Base-by-base conservation (phyloP, 2,113 vertebrate genomes). In the Phalacrocorax aristotelis region DNA sequence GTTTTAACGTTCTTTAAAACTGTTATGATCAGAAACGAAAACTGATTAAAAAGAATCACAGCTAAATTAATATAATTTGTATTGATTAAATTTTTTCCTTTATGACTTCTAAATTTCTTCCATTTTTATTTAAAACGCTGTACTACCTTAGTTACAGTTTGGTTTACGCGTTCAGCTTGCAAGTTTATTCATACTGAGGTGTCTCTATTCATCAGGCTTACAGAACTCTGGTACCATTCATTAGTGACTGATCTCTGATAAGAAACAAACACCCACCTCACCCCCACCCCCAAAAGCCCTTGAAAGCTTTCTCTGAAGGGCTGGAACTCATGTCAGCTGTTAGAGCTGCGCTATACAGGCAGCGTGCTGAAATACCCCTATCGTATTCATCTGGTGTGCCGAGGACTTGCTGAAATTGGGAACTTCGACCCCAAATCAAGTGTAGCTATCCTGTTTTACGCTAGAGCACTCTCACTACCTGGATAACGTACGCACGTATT, bases 401-500 rank as follows among this genome's bases (percentile, higher is more conserved):
- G 48, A 48, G 57, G 54, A 6, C 19, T 34, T 36, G 32, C 13
- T 60, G 36, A 42, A 61, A 60, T 25, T 25, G 51, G 64, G 12
- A 13, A 6, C 15, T 64, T 64, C 4, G 3, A 34, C 62, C 68
- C 52, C 51, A 21, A 77, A 62, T 27, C 52, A 51, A 57, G 15
- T 25, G 16, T 6, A 36, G 57, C 26, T 32, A 8, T 30, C 55
- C 16, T 40, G 55, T 27, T 91, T 60, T 66, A 18, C 11, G 76
- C 30, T 12, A 29, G 46, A 80, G 40, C 44, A n/a, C 27, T 70
- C 23, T 12, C 34, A 13, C 49, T 60, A 38, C 46, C 27, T 55
- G 26, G 32, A 21, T 85, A 52, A 54, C 1, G 4, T 8, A 12
- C 0, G 3, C 1, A 3, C 20, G 8, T 57, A 87, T 51, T 68